Base-by-base conservation (phyloP, 2,113 vertebrate genomes). In the Brienomyrus brachyistius region DNA sequence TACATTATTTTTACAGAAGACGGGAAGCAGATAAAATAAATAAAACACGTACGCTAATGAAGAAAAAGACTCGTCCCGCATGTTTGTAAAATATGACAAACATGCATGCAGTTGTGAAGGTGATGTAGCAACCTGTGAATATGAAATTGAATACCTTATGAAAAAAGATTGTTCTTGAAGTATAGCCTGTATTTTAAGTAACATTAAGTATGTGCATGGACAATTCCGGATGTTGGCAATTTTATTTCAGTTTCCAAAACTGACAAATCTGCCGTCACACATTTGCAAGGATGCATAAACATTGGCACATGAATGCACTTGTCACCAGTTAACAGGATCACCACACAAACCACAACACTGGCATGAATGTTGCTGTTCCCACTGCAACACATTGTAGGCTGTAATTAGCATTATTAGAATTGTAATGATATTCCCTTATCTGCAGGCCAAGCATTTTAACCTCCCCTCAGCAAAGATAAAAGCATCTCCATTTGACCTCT, bases 381-480 rank as follows among this genome's bases (percentile, higher is more conserved):
- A 86, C 84, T 50, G 13, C 13, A 27, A 27, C 50, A 51, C 13
- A 7, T 52, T 52, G 50, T 51, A 31, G 48, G 50, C 13, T 27
- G 50, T 87, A 87, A 87, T 56, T 31, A 27, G 27, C 85, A 70
- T 27, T 50, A 56, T 54, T 87, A 87, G 27, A 48, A 87, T 86
- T 35, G 50, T 21, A 19, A 54, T 87, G 85, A 40, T 19, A 87
- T 35, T 52, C 31, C 51, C 27, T 19, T 87, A n/a, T 87, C 51
- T 87, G 50, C 31, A 31, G n/a, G 51, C 51, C 51, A 54, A 11
- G 15, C 27, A 87, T 50, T 35, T 8, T 87, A 15, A 52, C n/a
- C 47, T 86, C 45, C 85, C 31, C n/a, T 19, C 51, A 52, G 27
- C 51, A 54, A 35, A 51, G 47, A 86, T 51, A 27, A 56, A 40